Conservation (phyloP, 2,888 invertebrate genomes). For the Trissolcus japonicus region DNA sequence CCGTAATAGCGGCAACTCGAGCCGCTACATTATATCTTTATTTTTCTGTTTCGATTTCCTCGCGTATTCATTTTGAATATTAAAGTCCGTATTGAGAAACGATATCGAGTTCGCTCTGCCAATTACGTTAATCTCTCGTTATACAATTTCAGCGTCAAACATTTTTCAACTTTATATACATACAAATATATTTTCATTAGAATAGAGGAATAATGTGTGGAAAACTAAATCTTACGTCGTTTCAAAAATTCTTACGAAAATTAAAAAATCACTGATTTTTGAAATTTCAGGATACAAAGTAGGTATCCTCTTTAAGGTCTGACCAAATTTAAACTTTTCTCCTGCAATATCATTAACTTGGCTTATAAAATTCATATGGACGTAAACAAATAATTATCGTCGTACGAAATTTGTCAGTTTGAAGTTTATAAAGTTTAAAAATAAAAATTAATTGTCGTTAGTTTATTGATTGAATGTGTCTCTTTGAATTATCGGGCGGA, state of each 20-base stretch:
- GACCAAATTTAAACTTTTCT: too few species aligned
- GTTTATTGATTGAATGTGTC: slow-evolving; percentile 16
- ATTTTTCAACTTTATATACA: slow-evolving; percentile 1
- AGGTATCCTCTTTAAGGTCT: too few species aligned
- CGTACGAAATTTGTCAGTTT: too few species aligned
- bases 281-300: too few species aligned
- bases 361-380: too few species aligned
- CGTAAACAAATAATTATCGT: too few species aligned
- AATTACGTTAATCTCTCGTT: slow-evolving; percentile 19
- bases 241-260: too few species aligned
- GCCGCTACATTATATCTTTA: slow-evolving; percentile 55
- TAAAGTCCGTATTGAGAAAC: slow-evolving; percentile 51
- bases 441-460: too few species aligned
- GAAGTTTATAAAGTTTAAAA: slow-evolving; percentile 25
- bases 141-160: slow-evolving; percentile 19
- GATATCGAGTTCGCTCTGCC: slow-evolving; percentile 30
- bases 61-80: slow-evolving; percentile 44
- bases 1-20: slow-evolving; percentile 34
- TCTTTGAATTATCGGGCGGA: slow-evolving; percentile 44
- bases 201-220: neutral
- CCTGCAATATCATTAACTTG: too few species aligned
- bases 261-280: too few species aligned
- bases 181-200: too few species aligned
- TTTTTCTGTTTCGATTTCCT: slow-evolving; percentile 51
- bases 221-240: too few species aligned